A percentile compares a stretch with the other conserved stretches of the same genome.
Conservation (phyloP, 2,888 invertebrate species). For the Drosophila meridiana region DNA sequence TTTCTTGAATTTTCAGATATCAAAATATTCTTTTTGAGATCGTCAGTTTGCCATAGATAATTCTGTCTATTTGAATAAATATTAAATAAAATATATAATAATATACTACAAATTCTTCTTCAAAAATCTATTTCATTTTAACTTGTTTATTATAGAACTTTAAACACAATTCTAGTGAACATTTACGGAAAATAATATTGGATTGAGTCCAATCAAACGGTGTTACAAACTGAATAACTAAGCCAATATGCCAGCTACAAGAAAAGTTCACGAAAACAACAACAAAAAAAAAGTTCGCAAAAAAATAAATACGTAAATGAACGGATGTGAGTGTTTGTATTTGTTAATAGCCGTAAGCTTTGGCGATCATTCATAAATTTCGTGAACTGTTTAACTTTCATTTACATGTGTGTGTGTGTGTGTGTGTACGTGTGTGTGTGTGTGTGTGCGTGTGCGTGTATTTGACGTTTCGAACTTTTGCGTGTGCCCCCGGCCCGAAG, state of each 20-base stretch:
- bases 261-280: neutral
- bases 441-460: slow-evolving; percentile 39
- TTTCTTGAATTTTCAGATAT: too few species aligned
- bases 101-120: too few species aligned
- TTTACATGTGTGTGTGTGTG: slow-evolving; percentile 9
- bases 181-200: too few species aligned
- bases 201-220: too few species aligned
- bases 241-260: slow-evolving; percentile 12
- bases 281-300: slow-evolving; percentile 28
- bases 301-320: slow-evolving; percentile 37
- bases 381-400: slow-evolving; percentile 57
- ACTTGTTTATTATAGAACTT: too few species aligned
- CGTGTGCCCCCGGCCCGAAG: slow-evolving; percentile 61
- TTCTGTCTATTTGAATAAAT: too few species aligned
- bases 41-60: too few species aligned
- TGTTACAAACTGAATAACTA: neutral
- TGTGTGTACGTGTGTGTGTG: slow-evolving; percentile 13
- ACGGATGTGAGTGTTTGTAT: slow-evolving; percentile 47
- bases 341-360: slow-evolving; percentile 70
- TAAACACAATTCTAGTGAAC: too few species aligned
- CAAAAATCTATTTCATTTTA: too few species aligned
- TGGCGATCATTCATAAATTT: slow-evolving; percentile 77
- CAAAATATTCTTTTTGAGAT: too few species aligned
- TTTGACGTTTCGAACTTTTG: slow-evolving; percentile 62
- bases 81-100: too few species aligned